These are phyloP conservation scores for Hypomecis punctinalis DNA, from an alignment of 2,888 invertebrate species.

Conservation along the genomic window DNA sequence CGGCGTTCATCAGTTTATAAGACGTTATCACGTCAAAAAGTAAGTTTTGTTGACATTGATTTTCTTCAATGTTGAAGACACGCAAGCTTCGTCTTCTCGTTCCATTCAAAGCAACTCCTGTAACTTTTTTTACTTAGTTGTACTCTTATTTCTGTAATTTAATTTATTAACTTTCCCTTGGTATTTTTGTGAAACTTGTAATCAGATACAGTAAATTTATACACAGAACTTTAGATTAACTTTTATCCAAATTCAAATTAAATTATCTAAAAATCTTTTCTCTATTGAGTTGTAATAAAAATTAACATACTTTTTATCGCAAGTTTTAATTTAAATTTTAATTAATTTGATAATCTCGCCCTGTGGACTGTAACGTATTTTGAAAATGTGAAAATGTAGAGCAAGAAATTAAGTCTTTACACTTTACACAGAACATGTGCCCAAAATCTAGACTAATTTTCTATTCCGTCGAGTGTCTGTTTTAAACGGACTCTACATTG, in stretches of 20 bases:
- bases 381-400: too few species aligned
- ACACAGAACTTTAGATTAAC: constrained; percentile 27
- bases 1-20: too few species aligned
- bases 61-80: constrained; percentile 21
- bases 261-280: constrained; percentile 3
- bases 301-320: not conserved
- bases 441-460: constrained; percentile 39
- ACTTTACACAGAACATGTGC: not conserved
- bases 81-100: constrained; percentile 43
- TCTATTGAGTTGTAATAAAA: not conserved
- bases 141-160: constrained; percentile 58
- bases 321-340: too few species aligned
- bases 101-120: constrained; percentile 50
- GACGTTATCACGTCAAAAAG: too few species aligned
- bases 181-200: constrained; percentile 45
- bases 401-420: too few species aligned
- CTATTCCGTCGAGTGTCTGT: constrained; percentile 45
- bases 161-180: constrained; percentile 48
- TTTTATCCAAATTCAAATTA: constrained; percentile 1
- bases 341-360: too few species aligned
- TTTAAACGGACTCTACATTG: constrained; percentile 32
- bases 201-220: constrained; percentile 39
- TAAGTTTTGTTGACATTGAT: too few species aligned
- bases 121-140: constrained; percentile 52
- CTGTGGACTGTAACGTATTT: too few species aligned